Base-by-base conservation (phyloP, 1,140 invertebrate species). In the Dryas iulia region DNA sequence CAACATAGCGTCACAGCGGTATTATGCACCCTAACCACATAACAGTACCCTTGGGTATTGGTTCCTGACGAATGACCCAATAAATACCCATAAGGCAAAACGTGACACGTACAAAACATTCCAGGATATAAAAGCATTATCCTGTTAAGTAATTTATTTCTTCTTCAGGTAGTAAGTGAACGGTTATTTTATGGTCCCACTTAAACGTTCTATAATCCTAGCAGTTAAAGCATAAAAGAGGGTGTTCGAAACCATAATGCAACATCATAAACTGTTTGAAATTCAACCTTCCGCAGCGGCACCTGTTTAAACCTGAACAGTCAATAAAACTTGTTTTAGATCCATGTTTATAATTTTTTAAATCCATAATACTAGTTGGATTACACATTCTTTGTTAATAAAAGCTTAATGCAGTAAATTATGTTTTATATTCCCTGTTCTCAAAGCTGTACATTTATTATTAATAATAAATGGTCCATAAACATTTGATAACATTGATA, bases 111-210 rank as follows among this genome's bases (percentile, higher is more conserved):
- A 84, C 84, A 80, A 83, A 88, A 86, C 83, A 89, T 87, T 87
- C 79, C 71, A 71, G 76, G 79, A 81, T 85, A 88, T 88, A 86
- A 88, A 89, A 88, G 87, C 83, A 88, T 90, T 89, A 90, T 89
- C 83, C 84, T 84, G 82, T 89, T 83, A 88, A 87, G 82, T 89
- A 91, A 91, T 91, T 89, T 91, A 91, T 91, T 89, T 89, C 84
- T 82, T 88, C 81, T 84, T 85, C 82, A 86, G 84, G 84, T 87
- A 86, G 75, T 63, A 80, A 82, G 66, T 81, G 80, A 78, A 81
- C 82, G 71, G 79, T 84, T 86, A 84, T 85, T 90, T 90, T 89
- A 88, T 85, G 81, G 79, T 59, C 73, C 77, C 81, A 85, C 84
- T 89, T 88, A 86, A 89, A 83, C 77, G 82, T 79, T 87, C 79